A percentile compares a stretch with the other conserved stretches of the same genome.
phyloP scores from a whole-genome alignment of 2,113 vertebrate genomes.

The Sapayoa aenigma region DNA sequence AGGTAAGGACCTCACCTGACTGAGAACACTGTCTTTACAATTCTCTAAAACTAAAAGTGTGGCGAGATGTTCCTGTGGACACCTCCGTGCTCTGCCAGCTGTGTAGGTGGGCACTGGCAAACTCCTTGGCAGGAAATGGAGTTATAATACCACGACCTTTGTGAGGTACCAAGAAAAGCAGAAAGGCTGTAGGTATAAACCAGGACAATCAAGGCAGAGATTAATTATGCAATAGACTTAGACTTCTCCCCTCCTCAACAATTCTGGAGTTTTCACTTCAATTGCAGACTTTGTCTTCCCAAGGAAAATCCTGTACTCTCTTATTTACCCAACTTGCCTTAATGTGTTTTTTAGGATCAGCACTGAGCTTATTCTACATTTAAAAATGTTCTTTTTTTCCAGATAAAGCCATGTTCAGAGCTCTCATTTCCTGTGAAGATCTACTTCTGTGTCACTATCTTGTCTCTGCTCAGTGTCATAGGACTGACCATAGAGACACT shows the following conservation, averaged over 20 bases:
- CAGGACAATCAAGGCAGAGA: background rate
- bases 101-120: background rate
- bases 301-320: background rate
- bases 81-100: accelerated
- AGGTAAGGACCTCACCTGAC: background rate
- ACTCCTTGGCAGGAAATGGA: background rate
- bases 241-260: background rate
- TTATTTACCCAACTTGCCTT: background rate
- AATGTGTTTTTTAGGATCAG: background rate
- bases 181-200: background rate
- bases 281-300: background rate
- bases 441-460: constrained; percentile 78
- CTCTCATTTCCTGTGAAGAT: constrained; percentile 73
- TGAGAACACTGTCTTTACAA: accelerated
- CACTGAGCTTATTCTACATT: accelerated
- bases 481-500: constrained; percentile 78
- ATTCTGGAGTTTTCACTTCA: background rate
- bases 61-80: background rate
- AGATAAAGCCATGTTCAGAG: constrained; percentile 84
- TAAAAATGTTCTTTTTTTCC: background rate
- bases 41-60: background rate
- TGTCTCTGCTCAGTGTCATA: constrained; percentile 77
- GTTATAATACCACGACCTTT: background rate
- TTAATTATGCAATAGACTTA: background rate
- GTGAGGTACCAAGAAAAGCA: background rate